Conservation (phyloP, 2,113 vertebrate species). For the Prinia subflava region DNA sequence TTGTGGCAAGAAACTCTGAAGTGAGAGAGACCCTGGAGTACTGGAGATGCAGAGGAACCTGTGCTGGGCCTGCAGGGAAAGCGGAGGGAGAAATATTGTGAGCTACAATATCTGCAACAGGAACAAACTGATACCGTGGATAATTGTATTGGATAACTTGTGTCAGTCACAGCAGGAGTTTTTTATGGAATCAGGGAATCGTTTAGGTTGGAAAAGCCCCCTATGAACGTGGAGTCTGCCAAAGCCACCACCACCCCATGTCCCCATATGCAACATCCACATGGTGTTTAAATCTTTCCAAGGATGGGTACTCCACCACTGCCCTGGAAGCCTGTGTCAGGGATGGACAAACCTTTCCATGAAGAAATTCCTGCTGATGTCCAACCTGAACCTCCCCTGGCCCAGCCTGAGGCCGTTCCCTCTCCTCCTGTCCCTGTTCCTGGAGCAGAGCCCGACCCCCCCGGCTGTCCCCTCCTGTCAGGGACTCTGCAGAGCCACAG, state of each 20-base stretch:
- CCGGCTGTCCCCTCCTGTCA: neutral
- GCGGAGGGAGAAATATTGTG: too few relatives aligned
- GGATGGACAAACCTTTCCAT: neutral
- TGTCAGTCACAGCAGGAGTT: neutral
- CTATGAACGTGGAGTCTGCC: neutral
- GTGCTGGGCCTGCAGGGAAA: neutral
- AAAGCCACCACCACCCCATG: neutral
- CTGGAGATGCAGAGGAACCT: neutral
- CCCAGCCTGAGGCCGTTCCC: accelerated
- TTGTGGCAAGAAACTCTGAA: neutral
- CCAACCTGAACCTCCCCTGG: neutral
- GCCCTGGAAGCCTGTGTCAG: neutral
- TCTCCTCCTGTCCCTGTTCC: neutral
- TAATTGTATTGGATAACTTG: too few relatives aligned
- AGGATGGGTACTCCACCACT: neutral
- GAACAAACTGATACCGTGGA: accelerated
- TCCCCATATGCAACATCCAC: neutral
- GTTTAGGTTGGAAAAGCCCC: neutral
- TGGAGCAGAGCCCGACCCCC: neutral
- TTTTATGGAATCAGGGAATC: neutral
- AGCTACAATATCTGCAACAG: accelerated
- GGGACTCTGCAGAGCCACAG: neutral
- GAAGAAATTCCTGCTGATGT: neutral
- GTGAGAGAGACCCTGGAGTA: too few relatives aligned
- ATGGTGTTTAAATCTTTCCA: neutral